These are phyloP conservation scores for Quiscalus mexicanus DNA, from an alignment of 2,113 vertebrate genomes.

Conservation along the genomic window DNA sequence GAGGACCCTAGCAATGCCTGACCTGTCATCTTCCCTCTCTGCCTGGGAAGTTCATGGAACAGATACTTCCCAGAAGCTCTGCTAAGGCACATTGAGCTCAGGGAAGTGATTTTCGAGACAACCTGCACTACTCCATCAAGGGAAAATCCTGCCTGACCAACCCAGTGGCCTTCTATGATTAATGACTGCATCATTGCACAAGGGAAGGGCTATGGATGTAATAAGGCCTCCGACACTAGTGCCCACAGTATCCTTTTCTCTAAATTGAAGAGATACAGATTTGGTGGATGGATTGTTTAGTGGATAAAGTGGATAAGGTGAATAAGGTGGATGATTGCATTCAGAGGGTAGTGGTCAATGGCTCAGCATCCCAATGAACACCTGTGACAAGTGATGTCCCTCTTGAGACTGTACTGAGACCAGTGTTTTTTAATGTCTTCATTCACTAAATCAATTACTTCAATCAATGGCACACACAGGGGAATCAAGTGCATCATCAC, in stretches of 20 bases:
- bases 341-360: neutral
- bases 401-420: no score
- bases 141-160: neutral
- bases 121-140: neutral
- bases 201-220: neutral
- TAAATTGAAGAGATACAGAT: neutral
- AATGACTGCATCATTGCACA: neutral
- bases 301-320: neutral
- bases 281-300: neutral
- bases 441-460: neutral
- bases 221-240: neutral
- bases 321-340: neutral
- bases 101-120: neutral
- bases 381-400: neutral
- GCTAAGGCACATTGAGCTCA: neutral
- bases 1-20: neutral
- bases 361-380: neutral
- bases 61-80: neutral
- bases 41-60: neutral
- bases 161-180: neutral
- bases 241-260: neutral
- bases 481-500: accelerated
- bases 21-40: no score
- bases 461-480: neutral
- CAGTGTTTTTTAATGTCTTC: neutral